Evolutionary conservation across 2,888 invertebrate species (phyloP).

Genomic region (Patella depressa): DNA sequence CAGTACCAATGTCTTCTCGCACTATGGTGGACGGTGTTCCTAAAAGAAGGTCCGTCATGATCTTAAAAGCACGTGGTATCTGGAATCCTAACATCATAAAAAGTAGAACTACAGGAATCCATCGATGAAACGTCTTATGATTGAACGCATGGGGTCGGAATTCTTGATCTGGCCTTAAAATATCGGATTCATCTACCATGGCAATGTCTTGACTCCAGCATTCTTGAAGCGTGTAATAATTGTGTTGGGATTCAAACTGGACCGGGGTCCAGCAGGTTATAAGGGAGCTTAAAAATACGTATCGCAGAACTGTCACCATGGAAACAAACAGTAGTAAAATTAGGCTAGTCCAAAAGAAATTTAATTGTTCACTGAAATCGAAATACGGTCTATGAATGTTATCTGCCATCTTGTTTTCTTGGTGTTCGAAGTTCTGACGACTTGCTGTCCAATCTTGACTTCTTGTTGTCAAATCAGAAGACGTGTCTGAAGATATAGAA

Average conservation of each 20-base stretch:
- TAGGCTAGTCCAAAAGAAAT: not conserved
- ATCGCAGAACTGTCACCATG: not conserved
- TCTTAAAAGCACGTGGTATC: not conserved
- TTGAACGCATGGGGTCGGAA: too few species aligned
- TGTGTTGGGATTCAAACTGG: not conserved
- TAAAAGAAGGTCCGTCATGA: not conserved
- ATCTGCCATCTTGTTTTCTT: too few species aligned
- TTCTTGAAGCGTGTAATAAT: not conserved
- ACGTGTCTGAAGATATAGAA: too few species aligned
- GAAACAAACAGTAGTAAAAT: not conserved
- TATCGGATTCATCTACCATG: not conserved
- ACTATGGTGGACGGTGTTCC: not conserved
- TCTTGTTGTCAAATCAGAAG: too few species aligned
- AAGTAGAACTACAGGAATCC: not conserved
- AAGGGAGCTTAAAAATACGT: not conserved
- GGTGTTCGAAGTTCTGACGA: too few species aligned
- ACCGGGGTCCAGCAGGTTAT: not conserved
- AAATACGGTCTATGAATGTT: not conserved
- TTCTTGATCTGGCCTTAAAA: not conserved
- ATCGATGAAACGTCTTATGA: not conserved
- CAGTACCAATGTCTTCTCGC: too few species aligned
- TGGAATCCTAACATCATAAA: not conserved
- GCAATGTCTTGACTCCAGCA: not conserved
- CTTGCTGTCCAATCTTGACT: too few species aligned
- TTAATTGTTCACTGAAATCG: not conserved